Evolutionary conservation across 1,140 invertebrate genomes (phyloP).

Genomic region (Sinonovacula constricta): DNA sequence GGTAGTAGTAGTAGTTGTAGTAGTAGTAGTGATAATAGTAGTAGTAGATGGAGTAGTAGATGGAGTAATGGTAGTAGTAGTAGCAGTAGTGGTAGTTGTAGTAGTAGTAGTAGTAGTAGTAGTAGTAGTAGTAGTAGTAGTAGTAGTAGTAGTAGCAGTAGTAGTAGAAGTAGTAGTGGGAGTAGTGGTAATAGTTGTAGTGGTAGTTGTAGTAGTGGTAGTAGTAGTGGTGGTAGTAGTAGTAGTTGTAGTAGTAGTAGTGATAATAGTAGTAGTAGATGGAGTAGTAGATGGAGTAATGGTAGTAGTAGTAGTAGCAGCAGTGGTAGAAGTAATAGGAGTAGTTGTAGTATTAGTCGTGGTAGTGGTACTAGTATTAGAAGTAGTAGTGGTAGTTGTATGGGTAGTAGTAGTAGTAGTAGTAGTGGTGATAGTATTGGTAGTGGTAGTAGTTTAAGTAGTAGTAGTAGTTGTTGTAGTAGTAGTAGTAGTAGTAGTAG

Average conservation of each 20-base stretch:
- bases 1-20: neutral
- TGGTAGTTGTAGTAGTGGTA: constrained; percentile 8
- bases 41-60: too few relatives aligned
- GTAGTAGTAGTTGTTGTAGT: constrained; percentile 7
- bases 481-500: constrained; percentile 48
- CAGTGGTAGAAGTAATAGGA: too few relatives aligned
- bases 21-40: constrained; percentile 4
- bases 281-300: too few relatives aligned
- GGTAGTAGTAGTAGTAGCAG: too few relatives aligned
- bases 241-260: constrained; percentile 45
- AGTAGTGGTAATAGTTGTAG: too few relatives aligned
- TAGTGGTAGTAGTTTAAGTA: too few relatives aligned
- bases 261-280: constrained; percentile 45
- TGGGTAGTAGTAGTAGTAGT: constrained; percentile 47
- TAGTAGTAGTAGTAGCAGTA: constrained; percentile 7
- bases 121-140: constrained; percentile 12
- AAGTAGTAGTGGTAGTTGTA: constrained; percentile 48
- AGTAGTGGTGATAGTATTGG: constrained; percentile 48
- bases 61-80: constrained; percentile 1
- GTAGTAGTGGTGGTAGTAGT: constrained; percentile 19
- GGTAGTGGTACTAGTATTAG: too few relatives aligned
- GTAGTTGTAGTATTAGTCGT: too few relatives aligned
- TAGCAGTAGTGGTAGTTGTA: neutral
- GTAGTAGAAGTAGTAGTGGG: constrained; percentile 3
- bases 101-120: constrained; percentile 16